A percentile compares a stretch with the other conserved stretches of the same genome.
Evolutionary conservation across 2,797 vertebrate genomes (phyloP).

Genomic region (Dendrocincla tyrannina): DNA sequence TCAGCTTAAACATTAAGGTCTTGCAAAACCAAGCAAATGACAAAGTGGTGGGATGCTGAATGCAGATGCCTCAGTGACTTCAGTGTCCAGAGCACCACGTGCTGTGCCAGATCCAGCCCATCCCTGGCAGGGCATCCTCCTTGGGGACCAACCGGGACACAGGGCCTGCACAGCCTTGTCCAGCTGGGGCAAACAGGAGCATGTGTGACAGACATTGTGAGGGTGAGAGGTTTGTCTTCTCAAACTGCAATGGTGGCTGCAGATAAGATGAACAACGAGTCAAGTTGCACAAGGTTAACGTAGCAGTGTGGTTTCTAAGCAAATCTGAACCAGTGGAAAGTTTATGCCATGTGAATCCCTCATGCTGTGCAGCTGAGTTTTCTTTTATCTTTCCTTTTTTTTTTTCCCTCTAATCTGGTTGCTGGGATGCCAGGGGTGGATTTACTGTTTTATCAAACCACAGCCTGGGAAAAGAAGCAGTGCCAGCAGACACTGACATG

Average conservation of each 20-base stretch:
- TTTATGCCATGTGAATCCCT: neutral
- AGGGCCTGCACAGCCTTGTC: neutral
- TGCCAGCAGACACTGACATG: neutral
- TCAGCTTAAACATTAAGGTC: neutral
- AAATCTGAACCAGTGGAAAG: neutral
- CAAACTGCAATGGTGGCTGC: neutral
- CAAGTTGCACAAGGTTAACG: neutral
- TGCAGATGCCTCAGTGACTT: neutral
- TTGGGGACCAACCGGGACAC: accelerated
- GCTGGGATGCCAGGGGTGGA: neutral
- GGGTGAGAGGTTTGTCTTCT: neutral
- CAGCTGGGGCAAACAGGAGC: neutral
- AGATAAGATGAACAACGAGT: accelerated
- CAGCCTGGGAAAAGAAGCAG: neutral
- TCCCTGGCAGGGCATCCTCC: neutral
- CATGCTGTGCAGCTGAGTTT: neutral
- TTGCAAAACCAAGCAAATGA: neutral
- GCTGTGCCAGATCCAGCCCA: neutral
- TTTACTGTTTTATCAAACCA: neutral
- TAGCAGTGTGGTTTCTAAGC: neutral
- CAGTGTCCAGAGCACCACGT: accelerated
- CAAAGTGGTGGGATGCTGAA: neutral
- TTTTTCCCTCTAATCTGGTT: neutral
- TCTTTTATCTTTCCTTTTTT: neutral
- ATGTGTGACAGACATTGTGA: accelerated